Evolutionary conservation across 2,113 vertebrate genomes (phyloP).

Genomic region (Cyanocitta stelleri): DNA sequence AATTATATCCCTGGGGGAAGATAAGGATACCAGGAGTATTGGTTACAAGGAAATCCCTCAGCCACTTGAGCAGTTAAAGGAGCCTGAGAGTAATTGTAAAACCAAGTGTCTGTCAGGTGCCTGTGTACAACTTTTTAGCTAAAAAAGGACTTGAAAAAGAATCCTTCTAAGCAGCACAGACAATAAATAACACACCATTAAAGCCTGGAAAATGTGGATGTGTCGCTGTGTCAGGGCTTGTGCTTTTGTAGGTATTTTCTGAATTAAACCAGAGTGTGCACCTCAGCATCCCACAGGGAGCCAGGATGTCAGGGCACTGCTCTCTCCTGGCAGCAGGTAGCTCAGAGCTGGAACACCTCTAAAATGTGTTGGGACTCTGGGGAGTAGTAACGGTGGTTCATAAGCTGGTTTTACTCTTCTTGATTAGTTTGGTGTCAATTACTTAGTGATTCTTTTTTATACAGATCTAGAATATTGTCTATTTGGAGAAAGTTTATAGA

Average conservation of each 20-base stretch:
- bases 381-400: background rate
- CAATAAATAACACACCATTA: background rate
- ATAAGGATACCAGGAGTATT: background rate
- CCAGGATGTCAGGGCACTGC: background rate
- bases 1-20: background rate
- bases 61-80: background rate
- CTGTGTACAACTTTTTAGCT: background rate
- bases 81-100: background rate
- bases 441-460: background rate
- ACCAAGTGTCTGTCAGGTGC: background rate
- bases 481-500: background rate
- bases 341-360: background rate
- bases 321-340: background rate
- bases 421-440: background rate
- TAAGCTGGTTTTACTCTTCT: background rate
- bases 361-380: background rate
- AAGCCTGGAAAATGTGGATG: background rate
- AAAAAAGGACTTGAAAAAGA: background rate
- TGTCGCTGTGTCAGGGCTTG: background rate
- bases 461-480: background rate
- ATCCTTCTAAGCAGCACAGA: background rate
- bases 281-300: rapidly evolving
- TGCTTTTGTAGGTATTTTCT: background rate
- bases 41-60: background rate
- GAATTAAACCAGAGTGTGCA: background rate